Evolutionary conservation across 2,797 vertebrate species (phyloP), one percentile per base, ranked within the genome.

Genomic region (Neopelma chrysocephalum): DNA sequence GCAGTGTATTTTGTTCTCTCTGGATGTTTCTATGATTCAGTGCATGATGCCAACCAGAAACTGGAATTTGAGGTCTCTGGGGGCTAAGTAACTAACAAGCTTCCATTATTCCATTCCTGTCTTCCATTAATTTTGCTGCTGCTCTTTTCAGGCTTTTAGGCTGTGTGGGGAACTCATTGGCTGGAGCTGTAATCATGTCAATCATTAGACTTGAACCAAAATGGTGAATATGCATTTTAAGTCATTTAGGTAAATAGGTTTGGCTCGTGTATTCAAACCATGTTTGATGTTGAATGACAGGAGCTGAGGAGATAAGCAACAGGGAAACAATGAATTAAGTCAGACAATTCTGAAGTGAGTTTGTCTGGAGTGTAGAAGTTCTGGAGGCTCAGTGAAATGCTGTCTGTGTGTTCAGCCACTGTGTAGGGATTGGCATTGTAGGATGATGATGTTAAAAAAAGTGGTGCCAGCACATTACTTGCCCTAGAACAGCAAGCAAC

Each of bases 111-210:
- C 51, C 36, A 40, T 89, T 82, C 56, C 45, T 89, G 48, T 87
- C 60, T 82, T 94, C 89, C 60, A 53, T 90, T 91, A 75, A 80
- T 78, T 81, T 94, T 93, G 48, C 38, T 87, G 64, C 62, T 92
- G 48, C 29, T 80, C 68, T 93, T 94, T 73, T 91, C 89, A 92
- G 62, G 51, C 43, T 87, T 51, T 31, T 53, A 38, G 64, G 26
- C 47, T 73, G 22, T 43, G 56, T 89, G 36, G 23, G 36, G 56
- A 92, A 6, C 75, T 62, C 38, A 36, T 45, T 91, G 40, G 56
- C 83, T 68, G 45, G 38, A 82, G 71, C 32, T 81, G 14, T 87
- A 77, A 91, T 80, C 51, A 48, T 45, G 75, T 51, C 78, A 73
- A 2, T 91, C 79, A n/a, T 84, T 70, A 70, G 34, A 70, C 79